Evolutionary conservation across 2,888 invertebrate genomes (phyloP), one percentile per base, ranked within the genome.

Genomic region (Corythucha ciliata): DNA sequence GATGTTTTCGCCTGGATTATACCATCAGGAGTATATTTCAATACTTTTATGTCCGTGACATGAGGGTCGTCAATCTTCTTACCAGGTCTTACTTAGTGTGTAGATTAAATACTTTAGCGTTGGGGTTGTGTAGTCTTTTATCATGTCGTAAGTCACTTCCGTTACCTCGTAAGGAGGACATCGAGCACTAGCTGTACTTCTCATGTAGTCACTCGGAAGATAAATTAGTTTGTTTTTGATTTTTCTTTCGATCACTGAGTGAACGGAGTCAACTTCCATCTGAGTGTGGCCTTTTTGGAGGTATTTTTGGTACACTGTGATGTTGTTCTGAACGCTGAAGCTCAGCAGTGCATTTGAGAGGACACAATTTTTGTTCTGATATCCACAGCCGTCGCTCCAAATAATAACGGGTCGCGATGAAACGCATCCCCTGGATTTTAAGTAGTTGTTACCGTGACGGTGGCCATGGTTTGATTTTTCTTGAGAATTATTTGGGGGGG

Each of bases 241-340:
- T 12, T 10, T 24, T 44, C 39, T 48, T 18, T 37, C 24, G 6
- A 48, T 2, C 25, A 18, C 39, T 39, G 29, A 20, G 18, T 39
- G 48, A 21, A 39, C 48, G 22, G 39, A 26, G 39, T 48, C 48
- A 6, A 20, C 25, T 18, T 48, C 48, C 48, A 48, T 48, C 22
- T 46, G 46, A 6, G 46, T n/a, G 46, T 46, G 46, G 6, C 39
- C 48, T 25, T 39, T 20, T 25, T 18, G 24, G 18, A 48, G 26
- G 20, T 18, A 48, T 37, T 48, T 48, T 26, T 48, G 48, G 20
- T 26, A 12, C 6, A 45, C 8, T 6, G 10, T 20, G 27, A 41
- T 14, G 10, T 24, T 8, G 7, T 12, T 41, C 18, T 44, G 6
- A 6, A 44, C 10, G n/a, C 29, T 16, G 5, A 44, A 21, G 14